Evolutionary conservation across 2,888 invertebrate species (phyloP).

Genomic region (Cactoblastis cactorum): DNA sequence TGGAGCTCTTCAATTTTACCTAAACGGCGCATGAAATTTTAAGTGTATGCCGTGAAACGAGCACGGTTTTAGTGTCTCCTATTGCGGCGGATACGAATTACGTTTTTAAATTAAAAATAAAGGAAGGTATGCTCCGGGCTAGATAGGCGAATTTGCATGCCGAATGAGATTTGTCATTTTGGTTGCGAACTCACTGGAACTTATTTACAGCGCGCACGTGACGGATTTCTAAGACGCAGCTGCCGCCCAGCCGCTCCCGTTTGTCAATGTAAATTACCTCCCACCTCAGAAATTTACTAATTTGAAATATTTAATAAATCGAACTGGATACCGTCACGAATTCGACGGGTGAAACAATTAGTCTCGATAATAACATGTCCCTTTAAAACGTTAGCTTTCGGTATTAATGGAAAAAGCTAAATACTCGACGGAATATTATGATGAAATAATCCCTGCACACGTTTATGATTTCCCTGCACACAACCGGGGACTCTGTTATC

Average conservation of each 20-base stretch:
- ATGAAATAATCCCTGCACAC: neutral
- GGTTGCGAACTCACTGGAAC: constrained; percentile 44
- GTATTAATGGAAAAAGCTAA: neutral
- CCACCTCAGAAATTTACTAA: constrained; percentile 39
- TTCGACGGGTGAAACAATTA: neutral
- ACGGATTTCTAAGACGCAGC: constrained; percentile 48
- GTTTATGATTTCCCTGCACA: constrained; percentile 11
- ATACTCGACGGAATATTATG: neutral
- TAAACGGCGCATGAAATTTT: constrained; percentile 43
- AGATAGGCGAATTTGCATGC: constrained; percentile 55
- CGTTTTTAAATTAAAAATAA: constrained; percentile 14
- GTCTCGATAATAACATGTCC: neutral
- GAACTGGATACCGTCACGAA: neutral
- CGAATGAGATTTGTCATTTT: constrained; percentile 61
- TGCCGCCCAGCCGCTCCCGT: constrained; percentile 59
- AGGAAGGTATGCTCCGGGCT: constrained; percentile 24
- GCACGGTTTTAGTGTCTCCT: constrained; percentile 31
- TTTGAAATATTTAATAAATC: constrained; percentile 42
- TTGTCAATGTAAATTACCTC: constrained; percentile 61
- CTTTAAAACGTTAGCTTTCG: neutral
- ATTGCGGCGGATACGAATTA: constrained; percentile 14
- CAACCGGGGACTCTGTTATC: constrained; percentile 19
- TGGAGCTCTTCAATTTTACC: constrained; percentile 37
- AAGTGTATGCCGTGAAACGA: constrained; percentile 26
- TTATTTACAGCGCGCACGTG: constrained; percentile 64